These are phyloP conservation scores for Prosapia bicincta DNA, from an alignment of 2,888 invertebrate genomes.

Conservation along the genomic window DNA sequence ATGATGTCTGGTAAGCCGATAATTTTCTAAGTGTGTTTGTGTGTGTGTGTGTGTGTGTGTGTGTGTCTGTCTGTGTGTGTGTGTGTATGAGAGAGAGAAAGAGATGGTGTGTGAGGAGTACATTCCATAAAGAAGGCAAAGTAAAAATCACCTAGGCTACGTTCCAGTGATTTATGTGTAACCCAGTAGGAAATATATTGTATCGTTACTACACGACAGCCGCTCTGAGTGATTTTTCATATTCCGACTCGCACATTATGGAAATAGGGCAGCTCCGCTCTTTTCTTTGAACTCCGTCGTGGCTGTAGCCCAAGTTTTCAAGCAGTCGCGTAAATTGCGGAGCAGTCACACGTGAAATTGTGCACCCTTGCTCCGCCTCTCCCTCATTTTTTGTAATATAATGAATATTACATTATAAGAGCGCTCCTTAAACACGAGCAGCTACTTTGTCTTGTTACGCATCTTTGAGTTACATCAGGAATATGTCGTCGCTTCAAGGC, in stretches of 20 bases:
- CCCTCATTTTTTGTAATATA: not conserved
- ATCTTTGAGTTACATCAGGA: not conserved
- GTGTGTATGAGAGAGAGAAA: too few species aligned
- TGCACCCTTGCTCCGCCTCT: not conserved
- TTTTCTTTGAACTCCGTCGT: not conserved
- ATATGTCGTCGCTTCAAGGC: not conserved
- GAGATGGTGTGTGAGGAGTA: too few species aligned
- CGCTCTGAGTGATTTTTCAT: not conserved
- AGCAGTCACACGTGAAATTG: not conserved
- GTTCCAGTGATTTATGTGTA: not conserved
- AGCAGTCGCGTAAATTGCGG: conserved; percentile 2
- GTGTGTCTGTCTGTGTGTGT: too few species aligned
- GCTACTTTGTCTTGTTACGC: not conserved
- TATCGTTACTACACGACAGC: not conserved
- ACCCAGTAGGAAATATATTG: not conserved
- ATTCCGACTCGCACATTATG: not conserved
- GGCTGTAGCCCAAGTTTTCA: not conserved
- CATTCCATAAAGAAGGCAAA: not conserved
- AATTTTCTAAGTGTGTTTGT: too few species aligned
- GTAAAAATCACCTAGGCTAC: not conserved
- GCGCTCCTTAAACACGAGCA: not conserved
- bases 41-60: too few species aligned
- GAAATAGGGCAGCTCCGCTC: not conserved
- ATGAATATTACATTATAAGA: not conserved
- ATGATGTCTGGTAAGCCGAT: too few species aligned